Base-by-base conservation (phyloP, 1,140 invertebrate species). In the Drosophila nasuta region DNA sequence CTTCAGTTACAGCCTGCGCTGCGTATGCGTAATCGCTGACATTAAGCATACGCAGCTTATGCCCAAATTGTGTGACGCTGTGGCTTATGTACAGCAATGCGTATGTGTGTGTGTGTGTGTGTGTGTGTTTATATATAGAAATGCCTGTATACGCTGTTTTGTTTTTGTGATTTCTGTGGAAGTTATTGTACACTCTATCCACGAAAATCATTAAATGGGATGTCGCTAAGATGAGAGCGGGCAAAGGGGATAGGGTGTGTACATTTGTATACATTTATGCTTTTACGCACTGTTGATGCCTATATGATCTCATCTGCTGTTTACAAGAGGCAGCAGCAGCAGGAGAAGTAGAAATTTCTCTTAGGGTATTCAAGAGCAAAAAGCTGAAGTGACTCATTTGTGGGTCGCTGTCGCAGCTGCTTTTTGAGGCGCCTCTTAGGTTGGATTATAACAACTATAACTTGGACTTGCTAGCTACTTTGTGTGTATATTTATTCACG, bases 1-100 rank as follows among this genome's bases (percentile, higher is more conserved):
- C 56, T 6, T 8, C 30, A n/a, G 10, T 30, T 43, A 67, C 35
- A 25, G 20, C 20, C 20, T 25, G 20, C 3, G 75, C 25, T 60
- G 79, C 82, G 83, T 88, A 87, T 87, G 83, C 83, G 69, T 88
- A 87, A 87, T 83, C 51, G 52, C 59, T 51, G 59, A 20, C 52
- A 82, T 87, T 79, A 88, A 60, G 76, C 45, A 87, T 87, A 88
- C 80, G 77, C 83, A 70, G 30, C 69, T 20, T 75, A 43, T 35
- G 68, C 20, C 38, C 58, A 48, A 43, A 43, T 28, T n/a, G n/a
- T 46, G 56, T 13, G 52, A 28, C 45, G 10, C 68, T 30, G 35
- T 56, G 56, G n/a, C 43, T 43, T 38, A 38, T 38, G 28, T 52
- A 17, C 2, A 43, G 8, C 8, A 5, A n/a, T 38, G 20, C 20